Percentiles rank a stretch among this genome's conserved stretches.
Evolutionary conservation across 2,113 vertebrate species (phyloP).

Genomic region (Condylura cristata): DNA sequence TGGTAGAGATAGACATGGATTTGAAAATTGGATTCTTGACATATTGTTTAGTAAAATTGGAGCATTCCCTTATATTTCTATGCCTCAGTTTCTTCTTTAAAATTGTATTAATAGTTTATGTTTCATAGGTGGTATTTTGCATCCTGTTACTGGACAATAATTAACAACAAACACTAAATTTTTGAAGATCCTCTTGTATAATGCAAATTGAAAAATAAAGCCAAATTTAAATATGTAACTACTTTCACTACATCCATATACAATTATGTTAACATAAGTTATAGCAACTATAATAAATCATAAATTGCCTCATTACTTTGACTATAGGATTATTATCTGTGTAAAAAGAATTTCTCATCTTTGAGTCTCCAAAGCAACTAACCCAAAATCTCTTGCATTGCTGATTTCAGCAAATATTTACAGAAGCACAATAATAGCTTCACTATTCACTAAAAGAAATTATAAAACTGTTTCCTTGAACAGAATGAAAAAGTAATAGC

Average conservation of each 20-base stretch:
- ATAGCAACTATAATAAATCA: neutral
- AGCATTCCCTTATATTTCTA: neutral
- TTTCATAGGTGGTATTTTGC: neutral
- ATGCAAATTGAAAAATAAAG: neutral
- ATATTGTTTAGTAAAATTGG: neutral
- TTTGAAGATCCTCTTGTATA: neutral
- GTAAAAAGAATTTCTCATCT: neutral
- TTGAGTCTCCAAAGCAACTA: neutral
- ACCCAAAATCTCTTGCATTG: neutral
- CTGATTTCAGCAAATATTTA: neutral
- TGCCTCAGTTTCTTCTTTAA: neutral
- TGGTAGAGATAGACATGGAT: neutral
- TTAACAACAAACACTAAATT: neutral
- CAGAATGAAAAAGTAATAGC: neutral
- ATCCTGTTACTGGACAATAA: neutral
- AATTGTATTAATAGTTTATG: neutral
- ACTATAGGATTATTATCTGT: neutral
- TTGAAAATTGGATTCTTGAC: neutral
- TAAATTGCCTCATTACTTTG: neutral
- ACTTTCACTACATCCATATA: neutral
- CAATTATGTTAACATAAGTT: neutral
- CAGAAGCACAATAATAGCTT: neutral
- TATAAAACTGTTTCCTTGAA: neutral
- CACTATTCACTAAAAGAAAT: neutral
- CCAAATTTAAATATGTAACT: neutral